A percentile compares a stretch with the other conserved stretches of the same genome.
Evolutionary conservation across 2,888 invertebrate genomes (phyloP).

Genomic region (Nomada ruficornis): DNA sequence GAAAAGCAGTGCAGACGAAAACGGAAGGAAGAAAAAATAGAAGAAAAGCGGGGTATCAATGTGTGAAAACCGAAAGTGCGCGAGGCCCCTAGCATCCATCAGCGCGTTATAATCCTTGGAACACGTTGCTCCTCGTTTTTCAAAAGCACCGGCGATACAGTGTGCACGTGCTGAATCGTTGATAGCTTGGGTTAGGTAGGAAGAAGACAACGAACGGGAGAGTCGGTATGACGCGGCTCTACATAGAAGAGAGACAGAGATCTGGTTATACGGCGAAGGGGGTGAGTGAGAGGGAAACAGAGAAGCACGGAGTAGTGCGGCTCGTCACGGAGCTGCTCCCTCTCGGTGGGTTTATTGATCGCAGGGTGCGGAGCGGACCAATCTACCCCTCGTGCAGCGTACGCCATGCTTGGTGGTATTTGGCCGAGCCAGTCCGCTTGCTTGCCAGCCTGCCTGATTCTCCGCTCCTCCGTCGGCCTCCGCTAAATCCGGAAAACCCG

Average conservation of each 20-base stretch:
- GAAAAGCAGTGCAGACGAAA: constrained; percentile 19
- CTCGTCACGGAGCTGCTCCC: constrained; percentile 72
- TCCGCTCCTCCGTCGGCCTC: constrained; percentile 34
- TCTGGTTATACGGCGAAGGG: too few relatives aligned
- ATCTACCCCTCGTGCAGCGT: constrained; percentile 72
- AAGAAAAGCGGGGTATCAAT: background rate
- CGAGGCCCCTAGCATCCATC: constrained; percentile 44
- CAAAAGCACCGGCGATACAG: constrained; percentile 57
- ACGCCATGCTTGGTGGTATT: constrained; percentile 72
- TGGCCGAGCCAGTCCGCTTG: constrained; percentile 60
- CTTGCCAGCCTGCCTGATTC: constrained; percentile 46
- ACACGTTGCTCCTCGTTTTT: constrained; percentile 52
- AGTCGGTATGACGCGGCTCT: constrained; percentile 13
- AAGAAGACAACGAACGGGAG: constrained; percentile 38
- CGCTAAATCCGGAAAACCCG: constrained; percentile 53
- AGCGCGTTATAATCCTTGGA: constrained; percentile 54
- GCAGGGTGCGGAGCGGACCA: constrained; percentile 76
- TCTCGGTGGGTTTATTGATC: constrained; percentile 79
- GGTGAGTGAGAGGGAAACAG: constrained; percentile 39
- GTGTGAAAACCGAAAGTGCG: constrained; percentile 46
- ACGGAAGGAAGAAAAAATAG: background rate
- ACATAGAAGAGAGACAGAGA: constrained; percentile 10
- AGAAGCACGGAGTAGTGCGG: constrained; percentile 63
- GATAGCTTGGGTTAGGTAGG: constrained; percentile 59
- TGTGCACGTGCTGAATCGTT: constrained; percentile 73